These are phyloP conservation scores for Hirtodrosophila confusa DNA, from an alignment of 2,888 invertebrate genomes.

Conservation along the genomic window DNA sequence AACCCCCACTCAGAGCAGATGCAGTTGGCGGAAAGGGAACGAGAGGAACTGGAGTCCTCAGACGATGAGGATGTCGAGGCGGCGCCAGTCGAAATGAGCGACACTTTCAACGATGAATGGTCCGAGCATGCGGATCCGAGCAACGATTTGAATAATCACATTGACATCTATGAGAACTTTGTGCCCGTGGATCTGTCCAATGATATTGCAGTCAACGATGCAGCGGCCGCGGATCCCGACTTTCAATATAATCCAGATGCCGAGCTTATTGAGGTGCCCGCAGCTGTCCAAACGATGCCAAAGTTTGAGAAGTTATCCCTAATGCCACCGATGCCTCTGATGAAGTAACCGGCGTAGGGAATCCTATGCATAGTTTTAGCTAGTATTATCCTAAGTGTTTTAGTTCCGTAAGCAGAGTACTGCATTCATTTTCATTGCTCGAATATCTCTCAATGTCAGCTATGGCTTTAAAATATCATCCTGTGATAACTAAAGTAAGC, in stretches of 20 bases:
- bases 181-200: constrained; percentile 83
- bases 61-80: constrained; percentile 75
- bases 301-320: constrained; percentile 78
- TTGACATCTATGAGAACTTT: constrained; percentile 76
- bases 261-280: constrained; percentile 76
- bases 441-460: neutral
- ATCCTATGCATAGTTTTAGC: constrained; percentile 5
- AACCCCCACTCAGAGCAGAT: constrained; percentile 8
- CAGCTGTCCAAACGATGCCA: constrained; percentile 48
- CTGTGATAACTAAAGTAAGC: constrained; percentile 11
- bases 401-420: constrained; percentile 40
- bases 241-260: constrained; percentile 83
- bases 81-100: constrained; percentile 65
- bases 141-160: constrained; percentile 80
- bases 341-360: constrained; percentile 35
- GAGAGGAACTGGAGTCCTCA: constrained; percentile 79
- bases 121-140: constrained; percentile 56
- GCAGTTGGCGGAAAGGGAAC: constrained; percentile 49
- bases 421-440: constrained; percentile 34
- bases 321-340: constrained; percentile 27
- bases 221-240: constrained; percentile 78
- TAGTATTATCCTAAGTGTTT: constrained; percentile 47
- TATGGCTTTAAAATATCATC: neutral
- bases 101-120: constrained; percentile 81
- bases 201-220: constrained; percentile 83